phyloP scores from a whole-genome alignment of 2,888 invertebrate species.

The Andrena trimmerana region DNA sequence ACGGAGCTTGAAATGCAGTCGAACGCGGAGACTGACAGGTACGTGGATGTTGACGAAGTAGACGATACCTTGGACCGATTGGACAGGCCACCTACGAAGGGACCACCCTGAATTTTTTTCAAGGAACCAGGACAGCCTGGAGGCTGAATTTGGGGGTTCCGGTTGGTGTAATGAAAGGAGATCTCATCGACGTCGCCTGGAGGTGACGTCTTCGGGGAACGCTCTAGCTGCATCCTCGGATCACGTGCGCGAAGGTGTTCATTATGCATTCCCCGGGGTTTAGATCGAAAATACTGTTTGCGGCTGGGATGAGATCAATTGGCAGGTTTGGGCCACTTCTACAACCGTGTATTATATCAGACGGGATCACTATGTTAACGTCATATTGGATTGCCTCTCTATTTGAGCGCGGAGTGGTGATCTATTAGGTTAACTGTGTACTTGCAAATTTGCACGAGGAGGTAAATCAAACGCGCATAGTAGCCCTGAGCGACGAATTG shows the following conservation, averaged over 20 bases:
- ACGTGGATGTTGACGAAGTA: not conserved
- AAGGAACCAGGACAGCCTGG: slow-evolving; percentile 42
- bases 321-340: not conserved
- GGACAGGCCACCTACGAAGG: slow-evolving; percentile 31
- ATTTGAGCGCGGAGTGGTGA: not conserved
- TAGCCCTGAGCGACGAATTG: too few species aligned
- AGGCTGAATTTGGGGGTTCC: slow-evolving; percentile 51
- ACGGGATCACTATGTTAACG: not conserved
- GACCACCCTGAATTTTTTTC: slow-evolving; percentile 63
- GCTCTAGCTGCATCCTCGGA: slow-evolving; percentile 24
- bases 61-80: not conserved
- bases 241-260: slow-evolving; percentile 48
- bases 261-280: slow-evolving; percentile 1
- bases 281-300: slow-evolving; percentile 35
- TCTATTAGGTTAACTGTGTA: not conserved
- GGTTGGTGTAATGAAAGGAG: slow-evolving; percentile 46
- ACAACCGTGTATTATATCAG: not conserved
- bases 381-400: not conserved
- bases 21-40: too few species aligned
- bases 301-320: slow-evolving; percentile 7
- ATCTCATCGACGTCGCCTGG: slow-evolving; percentile 45
- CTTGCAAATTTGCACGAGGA: too few species aligned
- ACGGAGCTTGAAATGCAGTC: too few species aligned
- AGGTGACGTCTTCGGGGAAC: slow-evolving; percentile 23
- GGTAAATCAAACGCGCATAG: too few species aligned